Evolutionary conservation across 2,113 vertebrate genomes (phyloP).

Genomic region (Trematomus loennbergii): DNA sequence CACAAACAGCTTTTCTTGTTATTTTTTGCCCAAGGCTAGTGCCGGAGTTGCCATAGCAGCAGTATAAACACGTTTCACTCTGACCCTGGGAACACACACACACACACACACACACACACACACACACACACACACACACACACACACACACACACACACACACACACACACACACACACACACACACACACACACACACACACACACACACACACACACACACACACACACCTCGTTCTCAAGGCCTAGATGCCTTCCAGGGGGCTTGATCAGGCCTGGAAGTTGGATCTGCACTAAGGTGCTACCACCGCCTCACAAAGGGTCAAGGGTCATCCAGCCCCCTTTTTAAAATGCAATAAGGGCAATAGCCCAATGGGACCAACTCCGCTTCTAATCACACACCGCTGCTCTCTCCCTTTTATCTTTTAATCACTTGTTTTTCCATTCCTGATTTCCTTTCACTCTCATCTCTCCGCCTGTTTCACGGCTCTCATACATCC

Average conservation of each 20-base stretch:
- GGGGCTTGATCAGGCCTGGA: constrained; percentile 29
- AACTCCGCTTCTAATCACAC: constrained; percentile 69
- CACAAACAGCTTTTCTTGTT: constrained; percentile 50
- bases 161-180: constrained; percentile 36
- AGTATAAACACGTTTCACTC: constrained; percentile 71
- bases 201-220: constrained; percentile 27
- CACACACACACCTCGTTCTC: constrained; percentile 48
- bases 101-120: constrained; percentile 40
- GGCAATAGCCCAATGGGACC: constrained; percentile 52
- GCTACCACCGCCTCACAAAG: constrained; percentile 47
- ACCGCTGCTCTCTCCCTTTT: constrained; percentile 59
- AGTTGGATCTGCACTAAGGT: constrained; percentile 69
- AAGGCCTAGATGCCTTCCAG: constrained; percentile 52
- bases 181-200: constrained; percentile 39
- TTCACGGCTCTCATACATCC: constrained; percentile 38
- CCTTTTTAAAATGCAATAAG: constrained; percentile 78
- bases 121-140: constrained; percentile 26
- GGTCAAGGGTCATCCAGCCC: constrained; percentile 69
- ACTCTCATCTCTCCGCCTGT: constrained; percentile 41
- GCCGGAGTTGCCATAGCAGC: constrained; percentile 71
- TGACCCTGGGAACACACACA: constrained; percentile 55
- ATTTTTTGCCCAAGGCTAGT: constrained; percentile 74
- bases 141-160: constrained; percentile 33
- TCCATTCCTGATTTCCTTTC: constrained; percentile 43
- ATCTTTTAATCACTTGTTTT: constrained; percentile 75